These are phyloP conservation scores for Heliocidaris erythrogramma DNA, from an alignment of 35 echinoderm and acorn worm genomes.

Conservation along the genomic window DNA sequence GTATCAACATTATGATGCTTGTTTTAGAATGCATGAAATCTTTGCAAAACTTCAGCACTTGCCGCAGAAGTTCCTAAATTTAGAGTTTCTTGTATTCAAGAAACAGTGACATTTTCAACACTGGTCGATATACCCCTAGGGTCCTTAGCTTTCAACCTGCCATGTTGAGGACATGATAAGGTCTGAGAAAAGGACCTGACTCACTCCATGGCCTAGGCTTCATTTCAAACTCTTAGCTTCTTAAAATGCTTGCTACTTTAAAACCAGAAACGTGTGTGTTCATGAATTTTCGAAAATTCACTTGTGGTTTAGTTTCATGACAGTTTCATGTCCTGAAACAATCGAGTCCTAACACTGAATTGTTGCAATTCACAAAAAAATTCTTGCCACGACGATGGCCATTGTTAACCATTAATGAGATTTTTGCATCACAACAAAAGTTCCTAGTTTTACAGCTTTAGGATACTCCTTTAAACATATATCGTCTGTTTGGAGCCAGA, in stretches of 20 bases:
- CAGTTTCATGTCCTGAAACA: too few relatives aligned
- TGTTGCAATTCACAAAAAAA: too few relatives aligned
- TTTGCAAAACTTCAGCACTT: conserved; percentile 3
- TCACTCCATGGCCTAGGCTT: background rate
- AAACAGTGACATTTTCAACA: conserved; percentile 17
- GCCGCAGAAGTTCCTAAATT: background rate
- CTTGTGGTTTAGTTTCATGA: too few relatives aligned
- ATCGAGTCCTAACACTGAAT: too few relatives aligned
- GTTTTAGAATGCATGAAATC: conserved; percentile 10
- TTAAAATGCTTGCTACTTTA: background rate
- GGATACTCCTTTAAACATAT: too few relatives aligned
- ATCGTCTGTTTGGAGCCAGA: too few relatives aligned
- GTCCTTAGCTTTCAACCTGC: conserved; percentile 8
- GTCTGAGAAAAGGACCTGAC: background rate
- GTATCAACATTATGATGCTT: background rate
- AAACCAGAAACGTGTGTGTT: background rate
- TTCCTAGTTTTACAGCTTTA: too few relatives aligned
- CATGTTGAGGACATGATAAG: background rate
- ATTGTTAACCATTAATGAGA: too few relatives aligned
- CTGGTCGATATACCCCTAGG: background rate
- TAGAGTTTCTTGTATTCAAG: conserved; percentile 5
- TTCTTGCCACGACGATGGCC: too few relatives aligned
- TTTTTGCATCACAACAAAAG: too few relatives aligned
- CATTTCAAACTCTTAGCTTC: background rate
- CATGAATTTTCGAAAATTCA: too few relatives aligned